Evolutionary conservation across 2,113 vertebrate genomes (phyloP).

Genomic region (Upupa epops): DNA sequence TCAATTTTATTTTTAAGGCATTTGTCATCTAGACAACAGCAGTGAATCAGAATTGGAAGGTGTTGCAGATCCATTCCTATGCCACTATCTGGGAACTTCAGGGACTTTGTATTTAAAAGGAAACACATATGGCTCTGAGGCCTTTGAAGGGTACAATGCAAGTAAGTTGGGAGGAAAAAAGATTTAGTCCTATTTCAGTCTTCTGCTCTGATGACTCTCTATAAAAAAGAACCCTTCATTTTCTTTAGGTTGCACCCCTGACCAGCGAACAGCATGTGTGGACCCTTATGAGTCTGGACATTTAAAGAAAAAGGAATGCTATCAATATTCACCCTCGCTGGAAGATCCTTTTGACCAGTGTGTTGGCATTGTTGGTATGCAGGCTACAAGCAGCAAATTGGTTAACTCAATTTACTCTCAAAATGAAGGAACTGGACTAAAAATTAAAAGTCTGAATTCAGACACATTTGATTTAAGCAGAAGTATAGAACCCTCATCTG

Average conservation of each 20-base stretch:
- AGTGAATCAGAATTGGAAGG: conserved; percentile 89
- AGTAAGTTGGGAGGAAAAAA: conserved; percentile 38
- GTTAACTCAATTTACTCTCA: conserved; percentile 58
- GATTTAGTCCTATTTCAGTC: not conserved
- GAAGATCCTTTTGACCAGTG: conserved; percentile 80
- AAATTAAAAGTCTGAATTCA: conserved; percentile 63
- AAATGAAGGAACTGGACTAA: conserved; percentile 67
- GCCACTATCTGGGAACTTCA: conserved; percentile 83
- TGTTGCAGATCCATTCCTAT: conserved; percentile 85
- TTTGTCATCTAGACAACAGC: conserved; percentile 85
- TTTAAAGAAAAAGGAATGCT: conserved; percentile 80
- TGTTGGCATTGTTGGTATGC: conserved; percentile 14
- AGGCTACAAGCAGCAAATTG: conserved; percentile 47
- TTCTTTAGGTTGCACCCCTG: conserved; percentile 76
- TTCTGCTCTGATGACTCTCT: not conserved
- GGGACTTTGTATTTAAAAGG: conserved; percentile 82
- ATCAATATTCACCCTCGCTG: conserved; percentile 56
- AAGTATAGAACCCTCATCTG: conserved; percentile 58
- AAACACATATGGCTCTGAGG: conserved; percentile 76
- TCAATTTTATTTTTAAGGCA: conserved; percentile 72
- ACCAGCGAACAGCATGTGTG: conserved; percentile 73
- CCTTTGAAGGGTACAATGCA: conserved; percentile 70
- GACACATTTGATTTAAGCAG: conserved; percentile 69
- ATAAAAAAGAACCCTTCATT: not conserved
- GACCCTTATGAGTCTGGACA: conserved; percentile 76